phyloP scores from a whole-genome alignment of 1,140 invertebrate species.

The Doryteuthis pealeii region DNA sequence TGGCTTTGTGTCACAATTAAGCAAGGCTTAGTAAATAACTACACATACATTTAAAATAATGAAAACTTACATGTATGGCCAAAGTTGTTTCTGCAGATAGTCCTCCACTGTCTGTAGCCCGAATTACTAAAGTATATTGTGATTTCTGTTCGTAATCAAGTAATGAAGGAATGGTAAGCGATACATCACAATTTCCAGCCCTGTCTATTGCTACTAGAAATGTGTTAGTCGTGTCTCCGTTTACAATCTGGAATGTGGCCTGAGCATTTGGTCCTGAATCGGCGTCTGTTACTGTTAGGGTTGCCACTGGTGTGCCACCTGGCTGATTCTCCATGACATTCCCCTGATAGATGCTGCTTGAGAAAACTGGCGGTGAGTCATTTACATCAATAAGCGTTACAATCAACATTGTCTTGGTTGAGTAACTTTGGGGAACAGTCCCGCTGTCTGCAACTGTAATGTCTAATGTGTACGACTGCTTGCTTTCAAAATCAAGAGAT shows the following conservation, averaged over 20 bases:
- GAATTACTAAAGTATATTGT: constrained; percentile 76
- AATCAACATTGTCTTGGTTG: not conserved
- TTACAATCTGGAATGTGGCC: constrained; percentile 74
- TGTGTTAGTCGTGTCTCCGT: constrained; percentile 61
- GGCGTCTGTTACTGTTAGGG: constrained; percentile 68
- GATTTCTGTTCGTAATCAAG: constrained; percentile 77
- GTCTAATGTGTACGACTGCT: not conserved
- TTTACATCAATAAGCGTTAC: constrained; percentile 45
- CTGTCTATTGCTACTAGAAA: not conserved
- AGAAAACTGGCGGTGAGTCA: constrained; percentile 59
- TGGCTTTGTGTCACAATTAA: too few relatives aligned
- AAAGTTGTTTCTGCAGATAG: constrained; percentile 19
- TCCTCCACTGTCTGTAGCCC: constrained; percentile 62
- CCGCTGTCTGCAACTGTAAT: not conserved
- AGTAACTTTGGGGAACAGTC: not conserved
- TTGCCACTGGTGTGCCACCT: constrained; percentile 78
- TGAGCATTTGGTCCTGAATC: constrained; percentile 52
- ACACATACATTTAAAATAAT: too few relatives aligned
- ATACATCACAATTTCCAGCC: not conserved
- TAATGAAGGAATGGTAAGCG: not conserved
- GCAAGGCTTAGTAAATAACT: too few relatives aligned
- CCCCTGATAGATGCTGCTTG: constrained; percentile 55
- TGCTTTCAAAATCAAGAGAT: not conserved
- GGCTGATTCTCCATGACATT: constrained; percentile 87
- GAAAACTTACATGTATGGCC: constrained; percentile 64